phyloP scores from a whole-genome alignment of 2,797 vertebrate species.

The Naso thynnoides region DNA sequence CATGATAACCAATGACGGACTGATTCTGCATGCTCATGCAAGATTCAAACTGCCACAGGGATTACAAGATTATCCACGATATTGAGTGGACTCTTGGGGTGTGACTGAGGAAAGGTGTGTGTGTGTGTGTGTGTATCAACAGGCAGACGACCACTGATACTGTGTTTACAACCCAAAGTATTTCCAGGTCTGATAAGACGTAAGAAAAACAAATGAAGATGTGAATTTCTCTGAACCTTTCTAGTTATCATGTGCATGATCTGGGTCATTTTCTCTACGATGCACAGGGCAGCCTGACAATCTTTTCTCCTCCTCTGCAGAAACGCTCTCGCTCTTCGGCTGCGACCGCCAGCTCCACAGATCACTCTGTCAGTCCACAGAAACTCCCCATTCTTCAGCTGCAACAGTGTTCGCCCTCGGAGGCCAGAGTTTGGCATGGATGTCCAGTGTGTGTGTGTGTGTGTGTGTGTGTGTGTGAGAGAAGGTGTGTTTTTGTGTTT shows the following conservation, averaged over 20 bases:
- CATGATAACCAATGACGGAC: conserved; percentile 30
- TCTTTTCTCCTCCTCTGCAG: no score
- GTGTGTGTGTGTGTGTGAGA: no score
- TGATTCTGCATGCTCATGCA: conserved; percentile 27
- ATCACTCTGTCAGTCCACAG: no score
- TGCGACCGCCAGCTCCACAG: no score
- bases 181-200: background rate
- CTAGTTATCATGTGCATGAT: background rate
- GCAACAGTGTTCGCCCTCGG: no score
- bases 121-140: background rate
- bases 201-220: background rate
- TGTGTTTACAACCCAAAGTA: background rate
- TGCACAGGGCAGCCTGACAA: no score
- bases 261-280: background rate
- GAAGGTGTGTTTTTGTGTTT: no score
- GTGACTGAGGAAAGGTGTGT: conserved; percentile 6
- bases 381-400: no score
- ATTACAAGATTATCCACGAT: conserved; percentile 47
- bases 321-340: no score
- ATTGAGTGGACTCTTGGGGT: conserved; percentile 15
- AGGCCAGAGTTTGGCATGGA: no score
- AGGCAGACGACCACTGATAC: background rate
- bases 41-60: conserved; percentile 31
- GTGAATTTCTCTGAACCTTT: background rate
- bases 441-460: no score